A percentile compares a stretch with the other conserved stretches of the same genome.
Conservation (phyloP, 2,113 vertebrate species). For the Physeter macrocephalus region DNA sequence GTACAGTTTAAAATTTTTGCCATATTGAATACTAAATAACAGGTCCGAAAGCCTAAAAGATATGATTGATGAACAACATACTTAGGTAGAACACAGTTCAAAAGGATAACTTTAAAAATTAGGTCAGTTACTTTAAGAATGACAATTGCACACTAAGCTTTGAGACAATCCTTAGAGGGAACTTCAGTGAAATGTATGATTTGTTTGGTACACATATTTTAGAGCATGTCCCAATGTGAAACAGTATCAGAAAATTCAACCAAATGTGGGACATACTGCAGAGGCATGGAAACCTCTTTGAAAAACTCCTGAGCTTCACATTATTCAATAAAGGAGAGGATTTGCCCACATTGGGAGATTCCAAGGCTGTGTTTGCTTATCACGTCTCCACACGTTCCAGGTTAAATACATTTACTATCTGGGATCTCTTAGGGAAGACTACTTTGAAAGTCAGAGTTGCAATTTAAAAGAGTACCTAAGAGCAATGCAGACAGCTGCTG, state of each 20-base stretch:
- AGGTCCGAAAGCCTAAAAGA: background rate
- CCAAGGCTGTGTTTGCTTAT: background rate
- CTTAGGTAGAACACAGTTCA: background rate
- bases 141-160: background rate
- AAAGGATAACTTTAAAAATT: background rate
- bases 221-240: background rate
- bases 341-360: background rate
- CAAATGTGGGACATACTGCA: background rate
- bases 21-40: background rate
- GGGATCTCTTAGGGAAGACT: background rate
- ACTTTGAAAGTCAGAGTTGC: background rate
- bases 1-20: background rate
- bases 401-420: background rate
- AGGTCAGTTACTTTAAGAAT: background rate
- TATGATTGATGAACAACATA: background rate
- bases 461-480: background rate
- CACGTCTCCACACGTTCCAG: background rate
- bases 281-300: background rate
- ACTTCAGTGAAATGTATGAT: background rate
- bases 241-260: background rate
- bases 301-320: background rate
- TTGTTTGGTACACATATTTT: background rate
- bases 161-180: background rate
- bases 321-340: background rate
- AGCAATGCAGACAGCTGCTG: background rate